Percentiles rank a stretch among this genome's conserved stretches.
These are phyloP conservation scores for Aphelinus certus DNA, from an alignment of 1,140 invertebrate genomes.

Conservation along the genomic window DNA sequence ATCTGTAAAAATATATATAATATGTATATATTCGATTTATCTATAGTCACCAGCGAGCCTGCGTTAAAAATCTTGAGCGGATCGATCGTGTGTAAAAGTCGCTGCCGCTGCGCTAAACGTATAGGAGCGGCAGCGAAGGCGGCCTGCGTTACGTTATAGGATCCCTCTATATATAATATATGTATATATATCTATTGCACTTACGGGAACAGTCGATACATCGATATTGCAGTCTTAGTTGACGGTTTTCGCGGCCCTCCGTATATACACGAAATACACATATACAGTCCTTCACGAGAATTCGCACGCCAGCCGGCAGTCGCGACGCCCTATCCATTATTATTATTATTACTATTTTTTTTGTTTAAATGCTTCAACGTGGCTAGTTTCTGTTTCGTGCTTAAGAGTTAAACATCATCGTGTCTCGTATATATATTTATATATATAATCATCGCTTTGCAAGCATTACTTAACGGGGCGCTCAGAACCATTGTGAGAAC, in stretches of 20 bases:
- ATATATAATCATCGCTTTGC: no score
- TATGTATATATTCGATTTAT: constrained; percentile 24
- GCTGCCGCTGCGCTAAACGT: background rate
- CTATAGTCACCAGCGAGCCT: constrained; percentile 25
- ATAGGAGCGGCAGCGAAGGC: constrained; percentile 15
- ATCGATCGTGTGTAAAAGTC: constrained; percentile 27
- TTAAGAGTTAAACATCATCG: constrained; percentile 20
- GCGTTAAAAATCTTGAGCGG: constrained; percentile 29
- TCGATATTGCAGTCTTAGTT: constrained; percentile 40
- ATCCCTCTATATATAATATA: no score
- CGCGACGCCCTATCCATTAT: background rate
- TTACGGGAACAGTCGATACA: constrained; percentile 38
- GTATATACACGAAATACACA: background rate
- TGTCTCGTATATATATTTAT: no score
- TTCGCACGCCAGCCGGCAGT: constrained; percentile 18
- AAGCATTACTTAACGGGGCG: no score
- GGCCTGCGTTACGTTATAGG: constrained; percentile 5
- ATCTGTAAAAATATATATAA: constrained; percentile 17
- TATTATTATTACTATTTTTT: constrained; percentile 16
- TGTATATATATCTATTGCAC: constrained; percentile 31
- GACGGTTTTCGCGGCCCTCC: constrained; percentile 14
- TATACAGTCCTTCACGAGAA: constrained; percentile 33
- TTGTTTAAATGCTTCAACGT: constrained; percentile 23
- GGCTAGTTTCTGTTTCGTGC: constrained; percentile 30
- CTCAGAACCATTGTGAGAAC: no score